Percentiles rank a stretch among this genome's conserved stretches.
Evolutionary conservation across 23 tunicate species (phyloP).

Genomic region (Clavelina lepadiformis): DNA sequence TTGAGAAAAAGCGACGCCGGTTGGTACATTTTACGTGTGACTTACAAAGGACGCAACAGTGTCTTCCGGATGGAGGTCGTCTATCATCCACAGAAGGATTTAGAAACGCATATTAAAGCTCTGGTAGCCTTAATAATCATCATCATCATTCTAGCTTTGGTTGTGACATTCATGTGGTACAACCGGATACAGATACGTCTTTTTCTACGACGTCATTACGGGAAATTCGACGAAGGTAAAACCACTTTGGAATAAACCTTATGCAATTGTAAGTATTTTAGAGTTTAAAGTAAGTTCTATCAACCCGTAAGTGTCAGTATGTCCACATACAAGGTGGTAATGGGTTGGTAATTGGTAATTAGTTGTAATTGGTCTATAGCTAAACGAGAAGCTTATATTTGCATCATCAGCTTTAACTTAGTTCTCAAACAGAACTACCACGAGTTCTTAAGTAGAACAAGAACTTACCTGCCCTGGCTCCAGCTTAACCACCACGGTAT

Average conservation of each 20-base stretch:
- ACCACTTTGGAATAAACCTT: background rate
- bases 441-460: too few species aligned
- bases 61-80: background rate
- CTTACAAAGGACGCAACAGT: background rate
- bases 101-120: background rate
- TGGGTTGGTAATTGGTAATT: too few species aligned
- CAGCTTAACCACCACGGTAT: too few species aligned
- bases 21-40: background rate
- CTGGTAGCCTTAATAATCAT: background rate
- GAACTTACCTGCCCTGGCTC: too few species aligned
- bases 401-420: too few species aligned
- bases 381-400: too few species aligned
- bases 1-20: conserved; percentile 22
- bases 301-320: too few species aligned
- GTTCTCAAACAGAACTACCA: too few species aligned
- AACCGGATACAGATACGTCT: conserved; percentile 19
- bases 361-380: too few species aligned
- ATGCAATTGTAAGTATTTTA: too few species aligned
- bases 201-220: conserved; percentile 20
- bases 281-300: too few species aligned
- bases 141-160: background rate
- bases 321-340: too few species aligned
- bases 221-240: conserved; percentile 29
- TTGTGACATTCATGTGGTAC: background rate
- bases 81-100: background rate